Evolutionary conservation across 1,140 invertebrate genomes (phyloP).

Genomic region (Gryon sp.): DNA sequence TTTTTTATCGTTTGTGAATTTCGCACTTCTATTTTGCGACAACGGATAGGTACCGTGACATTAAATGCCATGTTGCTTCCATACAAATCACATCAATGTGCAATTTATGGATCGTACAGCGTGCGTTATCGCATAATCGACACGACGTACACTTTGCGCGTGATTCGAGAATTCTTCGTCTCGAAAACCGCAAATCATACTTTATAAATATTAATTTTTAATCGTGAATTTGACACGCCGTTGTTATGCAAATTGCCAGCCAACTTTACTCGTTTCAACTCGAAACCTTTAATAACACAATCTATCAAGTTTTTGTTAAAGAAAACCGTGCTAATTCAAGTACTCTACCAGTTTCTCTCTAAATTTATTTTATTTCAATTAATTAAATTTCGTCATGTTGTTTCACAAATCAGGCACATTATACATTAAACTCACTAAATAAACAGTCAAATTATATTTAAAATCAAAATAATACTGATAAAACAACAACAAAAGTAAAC

Average conservation of each 20-base stretch:
- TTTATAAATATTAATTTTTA: slow-evolving; percentile 62
- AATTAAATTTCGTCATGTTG: too few relatives aligned
- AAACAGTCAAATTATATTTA: too few relatives aligned
- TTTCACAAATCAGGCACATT: too few relatives aligned
- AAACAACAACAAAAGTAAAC: too few relatives aligned
- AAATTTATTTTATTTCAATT: too few relatives aligned
- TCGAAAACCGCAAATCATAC: slow-evolving; percentile 56
- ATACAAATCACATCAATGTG: slow-evolving; percentile 75
- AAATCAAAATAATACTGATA: too few relatives aligned
- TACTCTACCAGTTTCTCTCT: too few relatives aligned
- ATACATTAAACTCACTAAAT: too few relatives aligned
- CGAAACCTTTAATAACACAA: slow-evolving; percentile 29
- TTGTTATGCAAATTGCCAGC: slow-evolving; percentile 38
- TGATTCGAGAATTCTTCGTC: slow-evolving; percentile 50
- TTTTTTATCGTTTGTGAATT: slow-evolving; percentile 61
- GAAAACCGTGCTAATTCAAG: too few relatives aligned
- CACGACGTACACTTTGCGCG: slow-evolving; percentile 50
- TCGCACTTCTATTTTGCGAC: slow-evolving; percentile 66
- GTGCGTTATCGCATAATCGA: slow-evolving; percentile 71
- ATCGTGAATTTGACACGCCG: slow-evolving; percentile 31
- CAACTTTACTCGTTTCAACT: slow-evolving; percentile 17
- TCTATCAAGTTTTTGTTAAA: too few relatives aligned
- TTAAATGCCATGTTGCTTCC: slow-evolving; percentile 70
- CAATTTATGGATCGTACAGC: slow-evolving; percentile 71
- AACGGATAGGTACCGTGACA: slow-evolving; percentile 71